Evolutionary conservation across 2,113 vertebrate genomes (phyloP).

Genomic region (Psilopsiagon aurifrons): DNA sequence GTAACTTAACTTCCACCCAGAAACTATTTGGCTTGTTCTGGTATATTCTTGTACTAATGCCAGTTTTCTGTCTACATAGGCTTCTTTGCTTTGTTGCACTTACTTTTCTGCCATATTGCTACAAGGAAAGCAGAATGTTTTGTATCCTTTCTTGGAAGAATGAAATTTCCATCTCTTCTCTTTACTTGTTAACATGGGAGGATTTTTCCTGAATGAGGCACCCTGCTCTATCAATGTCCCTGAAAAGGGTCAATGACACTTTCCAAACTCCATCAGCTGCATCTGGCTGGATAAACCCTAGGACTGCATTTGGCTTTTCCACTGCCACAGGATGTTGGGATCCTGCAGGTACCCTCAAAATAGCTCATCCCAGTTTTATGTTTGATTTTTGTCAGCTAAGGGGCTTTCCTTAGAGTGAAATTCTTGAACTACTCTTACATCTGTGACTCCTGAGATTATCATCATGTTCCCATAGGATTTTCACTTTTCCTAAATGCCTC

Average conservation of each 20-base stretch:
- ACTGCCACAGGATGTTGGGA: not conserved
- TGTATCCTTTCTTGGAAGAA: not conserved
- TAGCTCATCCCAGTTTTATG: not conserved
- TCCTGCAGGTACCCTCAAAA: not conserved
- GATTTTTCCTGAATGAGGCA: not conserved
- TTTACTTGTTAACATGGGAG: not conserved
- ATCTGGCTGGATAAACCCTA: not conserved
- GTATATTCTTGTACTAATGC: not conserved
- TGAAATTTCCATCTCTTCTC: not conserved
- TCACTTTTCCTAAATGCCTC: not conserved
- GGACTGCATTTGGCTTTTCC: not conserved
- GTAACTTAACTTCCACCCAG: not conserved
- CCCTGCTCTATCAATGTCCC: not conserved
- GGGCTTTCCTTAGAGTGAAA: not conserved
- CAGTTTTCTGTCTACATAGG: not conserved
- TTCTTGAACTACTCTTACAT: not conserved
- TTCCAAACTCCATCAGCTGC: accelerated
- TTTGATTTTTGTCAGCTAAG: not conserved
- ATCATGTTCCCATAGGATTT: not conserved
- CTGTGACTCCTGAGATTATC: not conserved
- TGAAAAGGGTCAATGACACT: not conserved
- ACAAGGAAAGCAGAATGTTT: not conserved
- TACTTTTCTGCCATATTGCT: not conserved
- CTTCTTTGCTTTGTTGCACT: not conserved
- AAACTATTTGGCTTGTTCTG: not conserved